Percentiles rank a stretch among this genome's conserved stretches.
Evolutionary conservation across 2,797 vertebrate species (phyloP).

Genomic region (Caiman crocodilus): DNA sequence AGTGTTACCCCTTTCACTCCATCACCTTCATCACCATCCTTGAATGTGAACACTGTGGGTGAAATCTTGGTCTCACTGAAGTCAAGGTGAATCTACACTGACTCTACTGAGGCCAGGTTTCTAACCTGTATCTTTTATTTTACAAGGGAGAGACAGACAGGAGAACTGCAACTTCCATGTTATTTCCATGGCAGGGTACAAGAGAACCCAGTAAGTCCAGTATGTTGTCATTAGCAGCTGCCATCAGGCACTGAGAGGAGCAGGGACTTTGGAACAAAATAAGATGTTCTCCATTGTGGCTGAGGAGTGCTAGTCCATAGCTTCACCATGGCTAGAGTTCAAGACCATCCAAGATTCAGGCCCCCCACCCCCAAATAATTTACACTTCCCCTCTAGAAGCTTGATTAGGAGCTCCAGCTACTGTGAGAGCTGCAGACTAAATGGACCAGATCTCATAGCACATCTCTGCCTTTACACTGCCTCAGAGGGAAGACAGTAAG

Average conservation of each 20-base stretch:
- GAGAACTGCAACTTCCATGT: not conserved
- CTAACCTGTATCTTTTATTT: not conserved
- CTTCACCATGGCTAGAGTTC: not conserved
- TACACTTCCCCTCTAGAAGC: conserved; percentile 33
- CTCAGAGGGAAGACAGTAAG: not conserved
- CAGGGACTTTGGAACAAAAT: too few species aligned
- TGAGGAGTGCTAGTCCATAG: not conserved
- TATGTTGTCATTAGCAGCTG: not conserved
- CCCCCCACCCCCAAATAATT: not conserved
- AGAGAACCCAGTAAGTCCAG: not conserved
- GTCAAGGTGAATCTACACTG: not conserved
- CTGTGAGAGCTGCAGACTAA: conserved; percentile 25
- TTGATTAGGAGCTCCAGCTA: conserved; percentile 3
- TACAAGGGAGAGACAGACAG: not conserved
- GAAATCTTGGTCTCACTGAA: not conserved
- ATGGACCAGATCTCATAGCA: not conserved
- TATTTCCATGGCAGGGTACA: not conserved
- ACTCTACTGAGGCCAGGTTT: not conserved
- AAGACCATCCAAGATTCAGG: not conserved
- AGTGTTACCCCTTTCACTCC: not conserved
- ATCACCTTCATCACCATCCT: not conserved
- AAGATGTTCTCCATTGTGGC: not conserved
- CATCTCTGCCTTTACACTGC: not conserved
- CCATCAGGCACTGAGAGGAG: not conserved
- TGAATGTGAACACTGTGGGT: not conserved